Evolutionary conservation across 2,113 vertebrate species (phyloP).

Genomic region (Meleagris gallopavo): DNA sequence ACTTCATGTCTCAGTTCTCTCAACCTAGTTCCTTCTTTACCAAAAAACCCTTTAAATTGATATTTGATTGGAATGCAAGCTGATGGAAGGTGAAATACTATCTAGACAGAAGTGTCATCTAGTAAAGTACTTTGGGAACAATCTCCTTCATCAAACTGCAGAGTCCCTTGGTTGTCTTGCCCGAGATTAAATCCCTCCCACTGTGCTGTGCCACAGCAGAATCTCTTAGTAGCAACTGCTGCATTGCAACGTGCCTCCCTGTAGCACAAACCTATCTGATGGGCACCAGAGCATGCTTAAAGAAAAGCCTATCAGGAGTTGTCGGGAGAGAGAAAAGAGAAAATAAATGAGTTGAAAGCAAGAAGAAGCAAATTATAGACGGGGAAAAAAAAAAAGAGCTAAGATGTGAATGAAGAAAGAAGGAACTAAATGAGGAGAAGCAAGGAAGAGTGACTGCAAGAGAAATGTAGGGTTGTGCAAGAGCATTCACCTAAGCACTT

Average conservation of each 20-base stretch:
- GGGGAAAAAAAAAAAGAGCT: background rate
- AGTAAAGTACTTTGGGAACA: background rate
- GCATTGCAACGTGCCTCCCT: background rate
- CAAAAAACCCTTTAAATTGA: constrained; percentile 13
- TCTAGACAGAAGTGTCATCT: background rate
- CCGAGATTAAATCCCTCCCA: constrained; percentile 27
- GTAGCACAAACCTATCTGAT: background rate
- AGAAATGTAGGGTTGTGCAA: background rate
- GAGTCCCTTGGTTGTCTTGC: background rate
- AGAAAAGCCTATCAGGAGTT: background rate
- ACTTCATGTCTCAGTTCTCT: constrained; percentile 6
- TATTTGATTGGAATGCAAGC: constrained; percentile 1
- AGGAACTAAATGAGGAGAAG: background rate
- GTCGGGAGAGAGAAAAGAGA: background rate
- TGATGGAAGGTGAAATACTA: background rate
- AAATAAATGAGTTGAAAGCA: background rate
- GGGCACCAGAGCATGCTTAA: background rate
- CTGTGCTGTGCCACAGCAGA: background rate
- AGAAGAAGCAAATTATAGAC: background rate
- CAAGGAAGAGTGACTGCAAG: background rate
- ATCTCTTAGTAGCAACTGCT: background rate
- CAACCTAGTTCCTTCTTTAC: constrained; percentile 18
- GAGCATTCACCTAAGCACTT: background rate
- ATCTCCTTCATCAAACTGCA: background rate
- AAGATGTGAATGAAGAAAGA: background rate